Conservation (phyloP, 2,113 vertebrate species). For the Vidua chalybeata region DNA sequence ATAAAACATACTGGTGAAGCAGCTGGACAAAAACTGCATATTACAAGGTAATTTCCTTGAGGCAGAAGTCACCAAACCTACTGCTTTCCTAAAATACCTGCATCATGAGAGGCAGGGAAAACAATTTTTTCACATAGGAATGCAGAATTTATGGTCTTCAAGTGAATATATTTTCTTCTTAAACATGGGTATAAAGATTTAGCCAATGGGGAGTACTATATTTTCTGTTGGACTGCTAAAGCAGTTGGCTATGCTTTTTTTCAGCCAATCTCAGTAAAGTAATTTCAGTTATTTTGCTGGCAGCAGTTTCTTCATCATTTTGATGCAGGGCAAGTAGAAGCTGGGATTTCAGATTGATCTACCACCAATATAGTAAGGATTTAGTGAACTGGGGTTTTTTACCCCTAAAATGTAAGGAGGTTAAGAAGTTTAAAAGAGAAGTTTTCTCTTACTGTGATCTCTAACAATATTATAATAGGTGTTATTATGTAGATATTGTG, state of each 20-base stretch:
- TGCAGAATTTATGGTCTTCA: neutral
- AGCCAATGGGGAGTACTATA: neutral
- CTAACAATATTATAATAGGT: neutral
- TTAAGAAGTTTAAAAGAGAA: neutral
- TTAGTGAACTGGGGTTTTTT: neutral
- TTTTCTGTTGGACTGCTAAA: neutral
- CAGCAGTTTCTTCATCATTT: neutral
- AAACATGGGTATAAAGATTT: neutral
- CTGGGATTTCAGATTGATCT: neutral
- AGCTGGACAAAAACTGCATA: neutral
- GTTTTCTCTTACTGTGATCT: neutral
- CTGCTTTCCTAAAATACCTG: neutral
- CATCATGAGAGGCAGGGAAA: fast-evolving
- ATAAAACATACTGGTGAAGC: neutral
- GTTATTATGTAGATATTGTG: neutral
- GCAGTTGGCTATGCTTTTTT: neutral
- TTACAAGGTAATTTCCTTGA: neutral
- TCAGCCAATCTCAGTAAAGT: neutral
- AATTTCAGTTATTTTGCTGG: neutral
- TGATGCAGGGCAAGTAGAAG: neutral
- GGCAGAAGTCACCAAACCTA: neutral
- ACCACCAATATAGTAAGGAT: neutral
- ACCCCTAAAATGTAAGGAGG: neutral
- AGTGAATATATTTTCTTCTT: neutral
- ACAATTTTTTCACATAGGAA: neutral